A percentile compares a stretch with the other conserved stretches of the same genome.
Conservation (phyloP, 2,888 invertebrate species). For the Stenodema calcarata region DNA sequence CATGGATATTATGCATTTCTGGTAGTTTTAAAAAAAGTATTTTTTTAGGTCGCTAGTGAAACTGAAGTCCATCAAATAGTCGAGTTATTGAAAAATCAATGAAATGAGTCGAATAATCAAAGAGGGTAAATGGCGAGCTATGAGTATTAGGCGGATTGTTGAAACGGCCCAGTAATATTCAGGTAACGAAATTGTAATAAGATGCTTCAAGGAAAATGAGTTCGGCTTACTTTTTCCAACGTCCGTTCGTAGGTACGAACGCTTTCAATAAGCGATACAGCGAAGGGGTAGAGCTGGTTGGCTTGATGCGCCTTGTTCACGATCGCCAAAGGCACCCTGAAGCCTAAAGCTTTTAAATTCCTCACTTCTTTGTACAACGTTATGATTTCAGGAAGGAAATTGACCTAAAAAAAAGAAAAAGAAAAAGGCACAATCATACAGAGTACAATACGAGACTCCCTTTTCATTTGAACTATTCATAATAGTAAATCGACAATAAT, state of each 20-base stretch:
- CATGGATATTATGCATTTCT: no score
- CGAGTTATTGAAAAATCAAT: no score
- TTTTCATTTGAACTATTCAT: no score
- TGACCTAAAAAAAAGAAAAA: slow-evolving; percentile 66
- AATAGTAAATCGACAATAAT: no score
- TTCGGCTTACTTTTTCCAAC: slow-evolving; percentile 83
- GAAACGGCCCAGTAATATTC: not conserved
- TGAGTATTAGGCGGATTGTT: not conserved
- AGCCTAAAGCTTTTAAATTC: slow-evolving; percentile 69
- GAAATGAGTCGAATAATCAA: not conserved
- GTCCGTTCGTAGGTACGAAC: slow-evolving; percentile 96
- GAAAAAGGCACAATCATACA: no score
- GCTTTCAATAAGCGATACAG: slow-evolving; percentile 97
- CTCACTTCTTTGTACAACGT: slow-evolving; percentile 94
- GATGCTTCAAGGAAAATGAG: not conserved
- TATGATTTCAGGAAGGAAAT: slow-evolving; percentile 98
- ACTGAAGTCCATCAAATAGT: no score
- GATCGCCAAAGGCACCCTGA: slow-evolving; percentile 93
- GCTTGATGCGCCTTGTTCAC: slow-evolving; percentile 99
- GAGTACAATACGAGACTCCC: no score
- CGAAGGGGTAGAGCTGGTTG: slow-evolving; percentile 97
- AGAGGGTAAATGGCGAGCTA: not conserved
- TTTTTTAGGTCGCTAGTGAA: no score
- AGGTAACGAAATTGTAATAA: not conserved
- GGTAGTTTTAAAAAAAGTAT: no score